Conservation (phyloP, 2,113 vertebrate genomes). For the Abramis brama region DNA sequence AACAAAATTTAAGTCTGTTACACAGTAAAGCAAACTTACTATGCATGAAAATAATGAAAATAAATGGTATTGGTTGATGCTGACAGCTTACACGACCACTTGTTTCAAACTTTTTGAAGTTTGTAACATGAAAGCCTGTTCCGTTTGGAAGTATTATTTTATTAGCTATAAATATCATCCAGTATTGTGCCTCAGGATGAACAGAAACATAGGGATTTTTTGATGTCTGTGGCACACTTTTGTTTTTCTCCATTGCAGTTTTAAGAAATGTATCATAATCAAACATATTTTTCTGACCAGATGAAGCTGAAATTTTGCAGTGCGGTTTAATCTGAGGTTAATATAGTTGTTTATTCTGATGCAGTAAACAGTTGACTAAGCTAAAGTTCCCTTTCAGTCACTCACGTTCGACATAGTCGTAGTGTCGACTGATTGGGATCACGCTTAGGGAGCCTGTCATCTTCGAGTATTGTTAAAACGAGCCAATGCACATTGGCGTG, state of each 20-base stretch:
- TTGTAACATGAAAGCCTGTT: neutral
- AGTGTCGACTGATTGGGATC: too few relatives aligned
- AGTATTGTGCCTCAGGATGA: neutral
- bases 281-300: slow-evolving; percentile 35
- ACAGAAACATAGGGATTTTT: neutral
- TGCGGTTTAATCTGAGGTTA: neutral
- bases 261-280: neutral
- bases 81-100: neutral
- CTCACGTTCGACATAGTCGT: too few relatives aligned
- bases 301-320: slow-evolving; percentile 60
- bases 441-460: too few relatives aligned
- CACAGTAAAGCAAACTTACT: neutral
- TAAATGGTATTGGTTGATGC: neutral
- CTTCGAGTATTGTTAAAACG: too few relatives aligned
- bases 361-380: slow-evolving; percentile 63
- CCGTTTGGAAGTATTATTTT: neutral
- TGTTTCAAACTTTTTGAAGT: neutral
- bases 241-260: slow-evolving; percentile 1
- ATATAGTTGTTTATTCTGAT: slow-evolving; percentile 28
- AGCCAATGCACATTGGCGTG: too few relatives aligned
- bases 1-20: neutral
- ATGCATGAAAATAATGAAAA: neutral
- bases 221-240: neutral
- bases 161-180: slow-evolving; percentile 16
- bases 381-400: too few relatives aligned